Percentiles rank a stretch among this genome's conserved stretches.
phyloP scores from a whole-genome alignment of 1,140 invertebrate genomes.

The Drosophila bifasciata region DNA sequence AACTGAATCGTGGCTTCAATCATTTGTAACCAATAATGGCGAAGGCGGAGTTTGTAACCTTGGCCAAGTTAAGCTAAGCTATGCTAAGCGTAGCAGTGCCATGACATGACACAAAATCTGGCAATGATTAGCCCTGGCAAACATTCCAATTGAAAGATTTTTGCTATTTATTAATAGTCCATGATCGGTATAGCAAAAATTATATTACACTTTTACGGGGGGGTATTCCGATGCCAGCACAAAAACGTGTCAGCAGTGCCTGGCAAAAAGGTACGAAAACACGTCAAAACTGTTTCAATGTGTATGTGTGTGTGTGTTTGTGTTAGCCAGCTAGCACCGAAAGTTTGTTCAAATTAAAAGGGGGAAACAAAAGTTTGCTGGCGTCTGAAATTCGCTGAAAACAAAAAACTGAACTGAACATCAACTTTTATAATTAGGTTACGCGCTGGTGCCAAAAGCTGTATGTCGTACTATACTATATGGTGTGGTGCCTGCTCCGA shows the following conservation, averaged over 20 bases:
- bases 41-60: constrained; percentile 12
- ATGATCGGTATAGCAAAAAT: too few species aligned
- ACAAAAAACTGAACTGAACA: constrained; percentile 53
- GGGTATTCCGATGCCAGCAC: too few species aligned
- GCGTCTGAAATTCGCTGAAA: constrained; percentile 28
- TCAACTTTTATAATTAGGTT: constrained; percentile 73
- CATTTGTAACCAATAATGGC: constrained; percentile 19
- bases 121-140: neutral
- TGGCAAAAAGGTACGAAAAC: too few species aligned
- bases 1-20: neutral
- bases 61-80: constrained; percentile 18
- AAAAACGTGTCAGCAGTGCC: constrained; percentile 20
- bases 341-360: constrained; percentile 25
- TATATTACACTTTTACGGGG: too few species aligned
- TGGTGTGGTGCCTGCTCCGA: neutral
- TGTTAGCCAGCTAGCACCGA: too few species aligned
- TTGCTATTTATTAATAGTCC: too few species aligned
- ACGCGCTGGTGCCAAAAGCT: constrained; percentile 64
- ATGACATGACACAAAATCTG: constrained; percentile 5
- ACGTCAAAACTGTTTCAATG: constrained; percentile 10
- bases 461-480: too few species aligned
- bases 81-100: too few species aligned
- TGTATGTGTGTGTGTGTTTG: too few species aligned
- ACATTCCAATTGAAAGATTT: constrained; percentile 1
- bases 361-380: constrained; percentile 40